These are phyloP conservation scores for Endotricha flammealis DNA, from an alignment of 2,888 invertebrate species.

Conservation along the genomic window DNA sequence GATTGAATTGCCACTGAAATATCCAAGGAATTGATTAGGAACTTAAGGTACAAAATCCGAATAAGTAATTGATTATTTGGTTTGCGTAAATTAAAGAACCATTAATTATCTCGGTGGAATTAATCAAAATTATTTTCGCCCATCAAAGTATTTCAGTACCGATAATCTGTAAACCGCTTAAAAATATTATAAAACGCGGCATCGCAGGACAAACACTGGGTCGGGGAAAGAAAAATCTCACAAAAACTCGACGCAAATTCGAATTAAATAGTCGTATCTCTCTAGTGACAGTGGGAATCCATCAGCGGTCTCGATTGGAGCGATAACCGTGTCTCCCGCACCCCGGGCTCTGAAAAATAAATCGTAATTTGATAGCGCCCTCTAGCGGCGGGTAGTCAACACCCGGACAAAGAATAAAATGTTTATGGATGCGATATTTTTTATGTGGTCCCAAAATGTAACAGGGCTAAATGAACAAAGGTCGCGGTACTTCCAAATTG, in stretches of 20 bases:
- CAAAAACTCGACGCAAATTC: slow-evolving; percentile 61
- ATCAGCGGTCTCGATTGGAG: slow-evolving; percentile 57
- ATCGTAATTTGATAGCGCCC: slow-evolving; percentile 57
- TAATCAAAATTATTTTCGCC: too few species aligned
- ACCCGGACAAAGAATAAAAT: slow-evolving; percentile 19
- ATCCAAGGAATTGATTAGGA: slow-evolving; percentile 2
- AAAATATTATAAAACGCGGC: slow-evolving; percentile 35
- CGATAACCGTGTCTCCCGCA: slow-evolving; percentile 36
- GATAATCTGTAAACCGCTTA: slow-evolving; percentile 25
- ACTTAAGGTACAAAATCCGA: too few species aligned
- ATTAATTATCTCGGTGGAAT: too few species aligned
- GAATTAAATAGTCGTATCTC: slow-evolving; percentile 69
- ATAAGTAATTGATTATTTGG: too few species aligned
- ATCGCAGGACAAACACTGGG: slow-evolving; percentile 37
- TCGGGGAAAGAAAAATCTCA: slow-evolving; percentile 37
- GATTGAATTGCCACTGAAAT: slow-evolving; percentile 7
- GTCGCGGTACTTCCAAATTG: neutral
- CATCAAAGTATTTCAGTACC: slow-evolving; percentile 10
- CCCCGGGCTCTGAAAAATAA: slow-evolving; percentile 39
- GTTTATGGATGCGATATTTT: slow-evolving; percentile 17
- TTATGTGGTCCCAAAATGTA: slow-evolving; percentile 3
- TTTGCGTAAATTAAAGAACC: too few species aligned
- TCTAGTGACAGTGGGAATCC: slow-evolving; percentile 60
- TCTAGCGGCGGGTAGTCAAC: slow-evolving; percentile 21
- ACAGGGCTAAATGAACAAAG: slow-evolving; percentile 1